A percentile compares a stretch with the other conserved stretches of the same genome.
Conservation (phyloP, 2,113 vertebrate species). For the Pavo muticus region DNA sequence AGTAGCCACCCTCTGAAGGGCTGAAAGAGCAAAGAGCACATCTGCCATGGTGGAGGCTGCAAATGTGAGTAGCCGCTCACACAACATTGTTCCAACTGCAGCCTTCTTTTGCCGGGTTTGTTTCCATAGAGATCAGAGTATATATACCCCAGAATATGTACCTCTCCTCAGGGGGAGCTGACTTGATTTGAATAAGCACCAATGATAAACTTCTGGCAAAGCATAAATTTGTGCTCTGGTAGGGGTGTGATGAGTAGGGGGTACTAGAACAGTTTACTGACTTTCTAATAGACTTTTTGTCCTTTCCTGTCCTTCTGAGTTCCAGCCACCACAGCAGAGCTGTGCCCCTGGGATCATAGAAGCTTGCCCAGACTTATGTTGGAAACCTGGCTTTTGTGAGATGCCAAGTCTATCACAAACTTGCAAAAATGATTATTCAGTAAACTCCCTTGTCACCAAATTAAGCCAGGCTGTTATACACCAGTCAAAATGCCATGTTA, state of each 20-base stretch:
- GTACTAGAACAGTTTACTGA: not conserved
- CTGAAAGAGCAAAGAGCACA: not conserved
- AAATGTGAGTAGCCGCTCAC: not conserved
- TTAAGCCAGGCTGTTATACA: not conserved
- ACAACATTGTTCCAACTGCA: not conserved
- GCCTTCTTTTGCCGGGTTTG: not conserved
- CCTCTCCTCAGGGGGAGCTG: not conserved
- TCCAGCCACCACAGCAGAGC: not conserved
- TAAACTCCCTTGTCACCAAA: constrained; percentile 1
- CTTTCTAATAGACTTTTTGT: not conserved
- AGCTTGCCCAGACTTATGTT: constrained; percentile 8
- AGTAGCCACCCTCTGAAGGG: not conserved
- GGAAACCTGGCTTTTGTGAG: constrained; percentile 4
- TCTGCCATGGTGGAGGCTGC: not conserved
- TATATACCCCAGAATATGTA: not conserved
- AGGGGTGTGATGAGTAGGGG: not conserved
- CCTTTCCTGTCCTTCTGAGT: not conserved
- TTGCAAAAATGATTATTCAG: not conserved
- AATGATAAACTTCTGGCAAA: not conserved
- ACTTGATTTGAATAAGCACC: not conserved
- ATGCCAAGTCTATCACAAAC: not conserved
- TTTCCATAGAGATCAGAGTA: not conserved
- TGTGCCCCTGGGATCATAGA: not conserved
- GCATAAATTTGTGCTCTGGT: not conserved
- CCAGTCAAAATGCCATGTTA: not conserved